Base-by-base conservation (phyloP, 2,113 vertebrate genomes). In the Lepus europaeus region DNA sequence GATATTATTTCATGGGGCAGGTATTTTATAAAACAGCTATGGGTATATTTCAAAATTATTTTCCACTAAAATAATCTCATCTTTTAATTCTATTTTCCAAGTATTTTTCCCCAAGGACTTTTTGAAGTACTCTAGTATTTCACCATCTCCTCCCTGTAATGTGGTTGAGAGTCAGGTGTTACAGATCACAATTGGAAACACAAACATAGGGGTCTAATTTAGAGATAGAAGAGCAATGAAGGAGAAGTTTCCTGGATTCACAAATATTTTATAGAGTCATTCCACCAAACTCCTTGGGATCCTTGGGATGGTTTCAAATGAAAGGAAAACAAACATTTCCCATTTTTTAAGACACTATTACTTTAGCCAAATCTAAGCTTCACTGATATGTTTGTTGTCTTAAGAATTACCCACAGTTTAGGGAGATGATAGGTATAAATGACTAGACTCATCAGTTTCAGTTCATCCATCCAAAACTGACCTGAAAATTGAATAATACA, bases 161-260 rank as follows among this genome's bases (percentile, higher is more conserved):
- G 16, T 49, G 29, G 2, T 11, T 70, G 39, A 5, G 14, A 61
- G 22, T 25, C 12, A 53, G 64, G 33, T 39, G 3, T 59, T 69
- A 22, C 29, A 39, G 29, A 0, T 66, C 56, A 3, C 7, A 14
- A 27, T 49, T 9, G 59, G 77, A 72, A 72, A n/a, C 23, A 9
- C 1, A 29, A 22, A 51, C 82, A 27, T 13, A 84, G 22, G 10
- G 12, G 0, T 36, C 7, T 3, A 0, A 6, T 4, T 31, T 5
- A 63, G 45, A 7, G 14, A 51, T 4, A 25, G 27, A 56, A 1
- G 11, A n/a, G 1, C 6, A 31, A 29, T 10, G 72, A 73, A 17
- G 17, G 29, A 25, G 9, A 66, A 4, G 17, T 29, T 9, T 20
- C 16, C 69, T 33, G 13, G 11, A 45, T 79, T 49, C 29, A 31